Conservation (phyloP, 2,797 vertebrate genomes). For the Myotis vivesi region DNA sequence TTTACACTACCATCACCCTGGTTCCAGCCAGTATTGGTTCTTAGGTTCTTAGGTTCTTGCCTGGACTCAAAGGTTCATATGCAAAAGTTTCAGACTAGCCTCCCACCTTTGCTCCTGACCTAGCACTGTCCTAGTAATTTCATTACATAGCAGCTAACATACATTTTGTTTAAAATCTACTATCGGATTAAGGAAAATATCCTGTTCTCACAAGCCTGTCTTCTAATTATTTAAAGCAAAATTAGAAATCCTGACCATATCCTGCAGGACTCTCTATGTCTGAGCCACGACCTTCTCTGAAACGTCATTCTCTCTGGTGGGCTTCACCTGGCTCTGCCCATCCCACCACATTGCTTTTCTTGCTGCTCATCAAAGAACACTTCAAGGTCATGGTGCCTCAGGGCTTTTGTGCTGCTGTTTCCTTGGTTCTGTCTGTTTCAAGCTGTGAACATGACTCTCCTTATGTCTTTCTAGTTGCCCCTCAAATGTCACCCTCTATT, state of each 20-base stretch:
- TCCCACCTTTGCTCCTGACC: background rate
- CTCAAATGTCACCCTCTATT: background rate
- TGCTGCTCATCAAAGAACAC: background rate
- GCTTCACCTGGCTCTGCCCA: background rate
- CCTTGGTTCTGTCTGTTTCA: background rate
- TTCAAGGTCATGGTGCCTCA: background rate
- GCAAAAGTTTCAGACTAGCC: background rate
- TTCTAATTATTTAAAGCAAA: constrained; percentile 13
- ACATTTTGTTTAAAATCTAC: background rate
- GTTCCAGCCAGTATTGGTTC: background rate
- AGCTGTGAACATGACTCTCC: background rate
- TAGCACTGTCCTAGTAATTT: background rate
- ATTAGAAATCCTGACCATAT: background rate
- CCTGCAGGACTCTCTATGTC: background rate
- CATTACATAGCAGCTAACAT: background rate
- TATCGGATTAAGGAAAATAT: background rate
- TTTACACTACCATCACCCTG: background rate
- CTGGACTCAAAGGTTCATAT: background rate
- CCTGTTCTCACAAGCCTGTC: background rate
- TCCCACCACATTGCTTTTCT: background rate
- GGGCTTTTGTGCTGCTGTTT: background rate
- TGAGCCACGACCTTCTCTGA: background rate
- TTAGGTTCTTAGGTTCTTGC: background rate
- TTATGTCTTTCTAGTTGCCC: background rate
- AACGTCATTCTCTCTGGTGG: background rate